A percentile compares a stretch with the other conserved stretches of the same genome.
Conservation (phyloP, 2,113 vertebrate genomes). For the Mirounga angustirostris region DNA sequence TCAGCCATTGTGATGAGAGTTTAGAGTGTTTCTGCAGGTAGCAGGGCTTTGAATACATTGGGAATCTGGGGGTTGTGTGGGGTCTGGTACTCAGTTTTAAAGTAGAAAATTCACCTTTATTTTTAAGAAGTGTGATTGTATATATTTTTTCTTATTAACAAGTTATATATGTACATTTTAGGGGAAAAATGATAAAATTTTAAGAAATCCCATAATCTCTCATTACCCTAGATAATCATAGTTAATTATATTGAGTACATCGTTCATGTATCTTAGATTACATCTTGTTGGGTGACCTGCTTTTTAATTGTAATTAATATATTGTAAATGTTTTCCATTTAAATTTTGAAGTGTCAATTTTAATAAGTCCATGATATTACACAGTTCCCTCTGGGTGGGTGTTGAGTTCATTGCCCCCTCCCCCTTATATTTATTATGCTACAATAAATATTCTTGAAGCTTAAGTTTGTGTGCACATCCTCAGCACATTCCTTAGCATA, state of each 20-base stretch:
- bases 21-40: neutral
- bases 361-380: neutral
- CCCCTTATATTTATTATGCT: neutral
- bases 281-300: neutral
- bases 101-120: neutral
- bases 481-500: neutral
- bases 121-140: conserved; percentile 2
- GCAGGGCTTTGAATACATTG: neutral
- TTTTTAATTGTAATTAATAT: conserved; percentile 18
- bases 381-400: neutral
- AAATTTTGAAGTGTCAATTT: neutral
- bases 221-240: neutral
- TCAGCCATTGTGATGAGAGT: neutral
- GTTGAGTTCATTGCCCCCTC: neutral
- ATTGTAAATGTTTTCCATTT: neutral
- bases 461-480: neutral
- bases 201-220: neutral
- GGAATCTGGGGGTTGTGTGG: neutral
- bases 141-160: neutral
- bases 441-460: neutral
- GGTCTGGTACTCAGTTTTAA: neutral
- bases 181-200: neutral
- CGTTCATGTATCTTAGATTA: neutral
- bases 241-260: neutral
- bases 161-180: neutral